Conservation (phyloP, 2,888 invertebrate genomes). For the Epinotia demarniana region DNA sequence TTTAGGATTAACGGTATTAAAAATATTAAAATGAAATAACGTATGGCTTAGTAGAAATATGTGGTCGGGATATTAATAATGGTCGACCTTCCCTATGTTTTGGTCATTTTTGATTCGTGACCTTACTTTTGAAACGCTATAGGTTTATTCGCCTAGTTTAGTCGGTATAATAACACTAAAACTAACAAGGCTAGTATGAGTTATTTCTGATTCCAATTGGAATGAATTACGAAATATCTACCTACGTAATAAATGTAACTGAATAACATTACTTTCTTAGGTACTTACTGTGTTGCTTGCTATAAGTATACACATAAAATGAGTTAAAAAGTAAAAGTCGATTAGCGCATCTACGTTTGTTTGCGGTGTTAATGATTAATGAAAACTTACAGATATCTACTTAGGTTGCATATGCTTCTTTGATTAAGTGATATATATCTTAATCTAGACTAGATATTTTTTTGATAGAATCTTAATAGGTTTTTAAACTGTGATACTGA, state of each 20-base stretch:
- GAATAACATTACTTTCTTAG: conserved; percentile 6
- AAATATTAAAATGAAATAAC: too few relatives aligned
- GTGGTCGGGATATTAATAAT: too few relatives aligned
- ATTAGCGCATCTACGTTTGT: neutral
- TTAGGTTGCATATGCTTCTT: too few relatives aligned
- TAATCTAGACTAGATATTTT: too few relatives aligned
- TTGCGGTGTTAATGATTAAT: neutral
- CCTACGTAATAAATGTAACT: neutral
- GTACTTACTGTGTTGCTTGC: too few relatives aligned
- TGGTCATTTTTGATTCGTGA: neutral
- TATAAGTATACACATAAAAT: conserved; percentile 1
- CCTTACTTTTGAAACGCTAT: conserved; percentile 13
- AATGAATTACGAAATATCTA: conserved; percentile 11
- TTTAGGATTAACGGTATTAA: neutral
- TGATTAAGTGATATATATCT: too few relatives aligned
- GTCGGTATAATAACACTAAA: neutral
- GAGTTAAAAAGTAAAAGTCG: neutral
- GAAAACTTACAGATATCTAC: too few relatives aligned
- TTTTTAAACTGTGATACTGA: too few relatives aligned
- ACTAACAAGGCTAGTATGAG: neutral
- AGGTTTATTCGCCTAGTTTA: neutral
- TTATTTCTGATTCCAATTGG: neutral
- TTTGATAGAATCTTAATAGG: too few relatives aligned
- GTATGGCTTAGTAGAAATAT: too few relatives aligned
- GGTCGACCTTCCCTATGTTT: neutral